phyloP scores from a whole-genome alignment of 1,140 invertebrate species.

The Apis cerana region DNA sequence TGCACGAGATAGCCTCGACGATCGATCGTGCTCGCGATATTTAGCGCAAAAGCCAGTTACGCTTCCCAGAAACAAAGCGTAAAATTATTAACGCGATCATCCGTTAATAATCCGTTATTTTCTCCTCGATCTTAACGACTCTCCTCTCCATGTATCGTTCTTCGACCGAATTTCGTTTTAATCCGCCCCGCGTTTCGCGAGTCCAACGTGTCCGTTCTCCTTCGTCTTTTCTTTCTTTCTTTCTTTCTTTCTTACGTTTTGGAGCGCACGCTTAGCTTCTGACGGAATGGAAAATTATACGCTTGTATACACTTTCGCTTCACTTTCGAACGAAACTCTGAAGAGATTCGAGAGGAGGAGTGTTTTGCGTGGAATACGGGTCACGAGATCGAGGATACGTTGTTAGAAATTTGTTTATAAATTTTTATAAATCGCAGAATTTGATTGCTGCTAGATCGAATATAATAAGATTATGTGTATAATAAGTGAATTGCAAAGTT shows the following conservation, averaged over 20 bases:
- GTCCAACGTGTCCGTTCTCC: background rate
- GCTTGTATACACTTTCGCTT: too few species aligned
- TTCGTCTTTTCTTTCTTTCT: background rate
- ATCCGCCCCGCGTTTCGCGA: background rate
- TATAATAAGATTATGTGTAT: too few species aligned
- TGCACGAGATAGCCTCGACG: background rate
- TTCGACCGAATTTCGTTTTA: background rate
- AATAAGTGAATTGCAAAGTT: too few species aligned
- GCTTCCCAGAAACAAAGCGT: slow-evolving; percentile 56
- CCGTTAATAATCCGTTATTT: slow-evolving; percentile 49
- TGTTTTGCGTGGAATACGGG: too few species aligned
- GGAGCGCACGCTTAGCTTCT: too few species aligned
- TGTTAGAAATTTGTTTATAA: too few species aligned
- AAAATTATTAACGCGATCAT: slow-evolving; percentile 57
- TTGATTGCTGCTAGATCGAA: too few species aligned
- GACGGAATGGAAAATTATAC: too few species aligned
- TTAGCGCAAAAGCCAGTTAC: slow-evolving; percentile 15
- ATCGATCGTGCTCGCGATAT: slow-evolving; percentile 13
- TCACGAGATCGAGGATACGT: too few species aligned
- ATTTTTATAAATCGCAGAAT: too few species aligned
- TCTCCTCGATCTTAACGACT: background rate
- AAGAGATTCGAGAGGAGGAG: too few species aligned
- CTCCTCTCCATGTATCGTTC: background rate
- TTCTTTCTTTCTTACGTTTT: background rate
- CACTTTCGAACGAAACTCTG: too few species aligned